Base-by-base conservation (phyloP, 2,113 vertebrate species). In the Bos javanicus region DNA sequence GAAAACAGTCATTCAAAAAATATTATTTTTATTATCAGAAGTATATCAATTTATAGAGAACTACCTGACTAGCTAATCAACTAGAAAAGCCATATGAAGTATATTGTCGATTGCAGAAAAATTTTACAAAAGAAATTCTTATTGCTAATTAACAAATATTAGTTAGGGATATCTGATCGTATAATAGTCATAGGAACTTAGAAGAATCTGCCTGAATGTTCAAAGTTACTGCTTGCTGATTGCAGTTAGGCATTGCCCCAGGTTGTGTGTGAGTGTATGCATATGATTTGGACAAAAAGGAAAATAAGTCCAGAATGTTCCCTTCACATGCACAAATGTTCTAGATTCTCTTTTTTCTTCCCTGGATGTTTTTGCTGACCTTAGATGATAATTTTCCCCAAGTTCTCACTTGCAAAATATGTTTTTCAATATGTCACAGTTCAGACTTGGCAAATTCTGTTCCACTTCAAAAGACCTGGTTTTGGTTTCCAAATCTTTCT, bases 401-500 rank as follows among this genome's bases (percentile, higher is more conserved):
- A 57, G 59, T 91, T 78, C 93, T 95, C 60, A 48, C 52, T 95
- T 87, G n/a, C 59, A 83, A 82, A 96, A 84, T 89, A 71, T 52
- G 52, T 43, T 94, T 94, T 94, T 96, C 82, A 87, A 19, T 80
- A 50, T 93, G 85, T 71, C 67, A 50, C 59, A 62, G 64, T 85
- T 48, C 12, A 83, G 96, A 87, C 52, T 60, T 76, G 94, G 97
- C 36, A 86, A 84, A 93, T 86, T 74, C 56, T 7, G 50, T 26
- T 96, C 78, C 67, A 87, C 57, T 83, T 95, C 88, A 92, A 91
- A 94, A 91, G 76, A 82, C 17, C 89, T 96, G 46, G 56, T 78
- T 95, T 95, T 57, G n/a, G 33, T 91, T 93, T 95, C 92, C 59
- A 93, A 93, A 93, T 85, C 57, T 48, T 67, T 92, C 90, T 36